These are phyloP conservation scores for Cirrhinus mrigala DNA, from an alignment of 2,797 vertebrate species.

Conservation along the genomic window DNA sequence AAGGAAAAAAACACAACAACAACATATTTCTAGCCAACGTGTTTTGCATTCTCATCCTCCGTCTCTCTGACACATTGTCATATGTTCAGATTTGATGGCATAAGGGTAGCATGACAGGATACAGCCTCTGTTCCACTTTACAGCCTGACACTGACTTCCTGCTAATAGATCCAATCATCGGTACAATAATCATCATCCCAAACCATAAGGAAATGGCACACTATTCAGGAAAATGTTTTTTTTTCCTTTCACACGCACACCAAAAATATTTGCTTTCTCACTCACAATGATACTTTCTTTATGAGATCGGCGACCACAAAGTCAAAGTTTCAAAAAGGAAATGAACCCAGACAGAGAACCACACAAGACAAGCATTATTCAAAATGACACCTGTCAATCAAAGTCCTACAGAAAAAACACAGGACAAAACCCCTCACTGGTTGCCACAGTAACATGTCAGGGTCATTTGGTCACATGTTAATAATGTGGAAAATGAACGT, in stretches of 20 bases:
- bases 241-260: neutral
- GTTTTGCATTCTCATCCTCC: neutral
- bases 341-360: neutral
- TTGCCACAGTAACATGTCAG: neutral
- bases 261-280: neutral
- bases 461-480: neutral
- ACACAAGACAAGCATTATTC: conserved; percentile 8
- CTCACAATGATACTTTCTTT: neutral
- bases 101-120: conserved; percentile 24
- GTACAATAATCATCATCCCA: conserved; percentile 37
- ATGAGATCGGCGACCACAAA: conserved; percentile 21
- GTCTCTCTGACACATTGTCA: conserved; percentile 5
- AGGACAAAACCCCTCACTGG: neutral
- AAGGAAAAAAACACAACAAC: neutral
- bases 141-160: conserved; percentile 36
- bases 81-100: conserved; percentile 27
- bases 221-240: conserved; percentile 3
- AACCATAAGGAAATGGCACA: conserved; percentile 38
- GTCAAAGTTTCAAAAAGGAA: conserved; percentile 12
- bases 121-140: conserved; percentile 17
- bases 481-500: neutral
- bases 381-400: conserved; percentile 31
- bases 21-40: neutral
- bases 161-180: conserved; percentile 23
- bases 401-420: neutral